Percentiles rank a stretch among this genome's conserved stretches.
These are phyloP conservation scores for Corythaeola cristata DNA, from an alignment of 2,113 vertebrate species.

Conservation along the genomic window DNA sequence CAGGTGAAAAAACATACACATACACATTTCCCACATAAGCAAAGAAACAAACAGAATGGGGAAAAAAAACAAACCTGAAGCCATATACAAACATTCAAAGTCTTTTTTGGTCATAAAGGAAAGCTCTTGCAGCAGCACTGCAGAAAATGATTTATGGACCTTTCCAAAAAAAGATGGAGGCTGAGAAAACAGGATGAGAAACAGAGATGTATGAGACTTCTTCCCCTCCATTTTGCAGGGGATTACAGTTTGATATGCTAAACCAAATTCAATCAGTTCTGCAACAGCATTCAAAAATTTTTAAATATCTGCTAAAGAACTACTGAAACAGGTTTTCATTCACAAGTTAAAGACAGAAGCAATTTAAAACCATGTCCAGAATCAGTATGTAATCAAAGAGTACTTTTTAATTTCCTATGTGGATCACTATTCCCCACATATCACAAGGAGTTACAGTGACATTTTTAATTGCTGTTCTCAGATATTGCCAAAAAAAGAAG, in stretches of 20 bases:
- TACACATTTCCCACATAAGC: neutral
- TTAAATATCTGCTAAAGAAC: neutral
- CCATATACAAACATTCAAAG: neutral
- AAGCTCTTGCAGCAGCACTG: neutral
- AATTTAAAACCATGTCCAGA: neutral
- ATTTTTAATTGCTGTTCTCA: neutral
- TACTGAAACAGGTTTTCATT: neutral
- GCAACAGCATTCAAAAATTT: neutral
- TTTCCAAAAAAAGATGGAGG: neutral
- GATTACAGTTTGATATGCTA: neutral
- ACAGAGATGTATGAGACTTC: neutral
- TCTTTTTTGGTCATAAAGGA: neutral
- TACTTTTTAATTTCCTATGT: neutral
- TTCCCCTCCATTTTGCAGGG: neutral
- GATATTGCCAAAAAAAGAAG: neutral
- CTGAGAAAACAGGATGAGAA: neutral
- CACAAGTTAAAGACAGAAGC: neutral
- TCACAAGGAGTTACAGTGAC: neutral
- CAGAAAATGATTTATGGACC: neutral
- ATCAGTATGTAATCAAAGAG: neutral
- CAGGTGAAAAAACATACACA: neutral
- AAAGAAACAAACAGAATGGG: neutral
- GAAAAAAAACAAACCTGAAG: neutral
- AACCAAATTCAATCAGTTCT: neutral
- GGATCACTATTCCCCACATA: neutral